Conservation (phyloP, 2,113 vertebrate genomes). For the Astur gentilis region DNA sequence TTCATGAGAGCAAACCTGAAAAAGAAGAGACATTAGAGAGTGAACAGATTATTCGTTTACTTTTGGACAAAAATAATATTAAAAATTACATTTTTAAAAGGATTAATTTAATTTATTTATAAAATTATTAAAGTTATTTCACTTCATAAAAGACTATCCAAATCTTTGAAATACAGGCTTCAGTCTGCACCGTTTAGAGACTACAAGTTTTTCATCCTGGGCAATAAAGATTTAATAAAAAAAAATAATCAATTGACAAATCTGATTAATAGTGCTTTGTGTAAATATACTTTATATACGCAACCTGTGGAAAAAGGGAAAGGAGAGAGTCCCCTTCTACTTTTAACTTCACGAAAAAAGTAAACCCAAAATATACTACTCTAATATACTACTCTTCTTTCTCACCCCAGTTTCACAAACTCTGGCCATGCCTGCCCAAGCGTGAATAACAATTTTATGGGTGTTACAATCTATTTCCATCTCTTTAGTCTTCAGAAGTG, state of each 20-base stretch:
- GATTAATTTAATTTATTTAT: background rate
- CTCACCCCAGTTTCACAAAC: background rate
- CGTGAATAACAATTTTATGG: background rate
- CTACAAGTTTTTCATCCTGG: background rate
- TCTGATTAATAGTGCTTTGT: background rate
- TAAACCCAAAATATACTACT: background rate
- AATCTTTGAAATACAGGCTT: background rate
- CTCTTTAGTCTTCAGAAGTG: background rate
- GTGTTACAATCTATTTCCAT: background rate
- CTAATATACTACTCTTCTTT: background rate
- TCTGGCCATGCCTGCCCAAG: background rate
- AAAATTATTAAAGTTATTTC: background rate
- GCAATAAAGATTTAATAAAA: background rate
- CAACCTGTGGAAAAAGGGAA: background rate
- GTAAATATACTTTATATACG: background rate
- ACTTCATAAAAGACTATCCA: background rate
- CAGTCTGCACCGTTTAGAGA: background rate
- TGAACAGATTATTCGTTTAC: background rate
- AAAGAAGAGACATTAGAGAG: background rate
- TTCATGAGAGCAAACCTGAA: constrained; percentile 94
- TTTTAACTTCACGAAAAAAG: background rate
- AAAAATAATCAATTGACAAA: background rate
- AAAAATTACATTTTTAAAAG: background rate
- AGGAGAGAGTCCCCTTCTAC: background rate
- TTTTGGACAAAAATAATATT: background rate